These are phyloP conservation scores for Tiliacea citrago DNA, from an alignment of 2,888 invertebrate genomes.

Conservation along the genomic window DNA sequence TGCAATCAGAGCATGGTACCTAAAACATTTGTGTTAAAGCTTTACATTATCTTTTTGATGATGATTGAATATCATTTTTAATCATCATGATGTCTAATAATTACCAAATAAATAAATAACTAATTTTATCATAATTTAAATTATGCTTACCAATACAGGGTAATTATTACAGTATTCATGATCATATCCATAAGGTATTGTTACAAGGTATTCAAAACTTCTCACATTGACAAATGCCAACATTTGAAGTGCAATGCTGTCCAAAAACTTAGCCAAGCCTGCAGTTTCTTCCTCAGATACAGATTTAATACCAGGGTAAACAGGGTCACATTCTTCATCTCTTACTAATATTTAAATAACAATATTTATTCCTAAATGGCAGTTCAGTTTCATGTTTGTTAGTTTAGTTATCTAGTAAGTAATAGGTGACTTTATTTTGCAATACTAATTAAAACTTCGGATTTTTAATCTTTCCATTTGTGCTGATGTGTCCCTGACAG, in stretches of 20 bases:
- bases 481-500: no score
- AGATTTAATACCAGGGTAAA: constrained; percentile 76
- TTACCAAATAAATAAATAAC: not conserved
- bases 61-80: not conserved
- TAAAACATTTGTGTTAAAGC: not conserved
- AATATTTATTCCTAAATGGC: not conserved
- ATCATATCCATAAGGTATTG: constrained; percentile 78
- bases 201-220: constrained; percentile 80
- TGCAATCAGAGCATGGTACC: not conserved
- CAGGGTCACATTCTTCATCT: constrained; percentile 75
- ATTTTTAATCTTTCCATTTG: no score
- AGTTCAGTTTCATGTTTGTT: not conserved
- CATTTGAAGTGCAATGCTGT: constrained; percentile 75
- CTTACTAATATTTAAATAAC: constrained; percentile 38
- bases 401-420: not conserved
- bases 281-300: constrained; percentile 81
- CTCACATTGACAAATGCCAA: constrained; percentile 82
- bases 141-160: constrained; percentile 78
- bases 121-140: not conserved
- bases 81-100: constrained; percentile 1
- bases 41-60: not conserved
- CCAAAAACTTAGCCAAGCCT: constrained; percentile 75
- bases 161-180: constrained; percentile 74
- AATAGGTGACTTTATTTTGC: not conserved
- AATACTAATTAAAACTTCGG: not conserved